Percentiles rank a stretch among this genome's conserved stretches.
Evolutionary conservation across 2,888 invertebrate genomes (phyloP).

Genomic region (Heliconius erato): DNA sequence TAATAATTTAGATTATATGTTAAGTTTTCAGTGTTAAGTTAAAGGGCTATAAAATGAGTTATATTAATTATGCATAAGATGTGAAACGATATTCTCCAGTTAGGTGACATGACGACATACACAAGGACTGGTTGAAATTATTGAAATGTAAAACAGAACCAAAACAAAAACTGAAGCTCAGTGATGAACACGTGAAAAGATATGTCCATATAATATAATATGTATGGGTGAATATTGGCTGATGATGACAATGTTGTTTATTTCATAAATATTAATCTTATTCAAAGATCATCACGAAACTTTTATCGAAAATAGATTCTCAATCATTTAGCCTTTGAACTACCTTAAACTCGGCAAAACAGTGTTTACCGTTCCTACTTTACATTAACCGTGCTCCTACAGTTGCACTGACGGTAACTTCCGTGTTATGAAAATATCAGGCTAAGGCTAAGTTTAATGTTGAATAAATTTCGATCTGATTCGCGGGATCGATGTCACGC

Average conservation of each 20-base stretch:
- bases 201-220: background rate
- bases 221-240: background rate
- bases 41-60: too few species aligned
- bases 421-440: slow-evolving; percentile 60
- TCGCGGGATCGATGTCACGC: slow-evolving; percentile 70
- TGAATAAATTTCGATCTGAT: slow-evolving; percentile 72
- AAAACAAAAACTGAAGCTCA: background rate
- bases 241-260: background rate
- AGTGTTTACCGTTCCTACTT: background rate
- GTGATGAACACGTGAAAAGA: background rate
- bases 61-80: background rate
- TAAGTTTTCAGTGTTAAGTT: too few species aligned
- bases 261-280: background rate
- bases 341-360: background rate
- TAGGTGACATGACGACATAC: background rate
- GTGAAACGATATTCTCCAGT: background rate
- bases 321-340: background rate
- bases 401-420: slow-evolving; percentile 20
- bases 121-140: background rate
- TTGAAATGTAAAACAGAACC: background rate
- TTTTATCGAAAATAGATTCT: background rate
- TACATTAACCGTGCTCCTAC: background rate
- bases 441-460: slow-evolving; percentile 66
- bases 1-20: too few species aligned
- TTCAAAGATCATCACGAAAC: background rate